Conservation (phyloP, 2,113 vertebrate species). For the Anser brachyrhynchus region DNA sequence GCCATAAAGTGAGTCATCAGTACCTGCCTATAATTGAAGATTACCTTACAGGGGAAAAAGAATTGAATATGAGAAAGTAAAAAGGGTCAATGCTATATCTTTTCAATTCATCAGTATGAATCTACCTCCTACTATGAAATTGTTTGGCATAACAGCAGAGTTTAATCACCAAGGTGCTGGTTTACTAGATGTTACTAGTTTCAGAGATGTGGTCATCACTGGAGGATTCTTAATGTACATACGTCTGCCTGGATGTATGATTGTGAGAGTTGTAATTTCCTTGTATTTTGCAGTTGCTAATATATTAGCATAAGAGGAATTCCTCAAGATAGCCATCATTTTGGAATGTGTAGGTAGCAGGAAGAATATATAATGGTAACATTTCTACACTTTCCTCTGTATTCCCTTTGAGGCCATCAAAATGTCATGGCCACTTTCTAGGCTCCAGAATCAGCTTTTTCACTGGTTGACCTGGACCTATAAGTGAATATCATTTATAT, state of each 20-base stretch:
- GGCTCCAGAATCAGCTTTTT: slow-evolving; percentile 29
- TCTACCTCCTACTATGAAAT: not conserved
- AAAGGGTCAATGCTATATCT: not conserved
- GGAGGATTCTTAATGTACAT: not conserved
- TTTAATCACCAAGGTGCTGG: not conserved
- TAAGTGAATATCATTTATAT: slow-evolving; percentile 24
- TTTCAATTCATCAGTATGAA: not conserved
- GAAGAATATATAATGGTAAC: slow-evolving; percentile 29
- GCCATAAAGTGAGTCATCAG: not conserved
- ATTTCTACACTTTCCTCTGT: slow-evolving; percentile 20
- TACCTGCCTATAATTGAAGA: not conserved
- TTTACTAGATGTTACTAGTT: not conserved
- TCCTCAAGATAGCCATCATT: slow-evolving; percentile 71
- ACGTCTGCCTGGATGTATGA: not conserved
- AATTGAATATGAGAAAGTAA: not conserved
- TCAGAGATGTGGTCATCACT: not conserved
- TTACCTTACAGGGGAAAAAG: not conserved
- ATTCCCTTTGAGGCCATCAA: slow-evolving; percentile 26
- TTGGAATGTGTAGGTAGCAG: slow-evolving; percentile 58
- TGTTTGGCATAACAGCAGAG: not conserved
- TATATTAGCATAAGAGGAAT: slow-evolving; percentile 25
- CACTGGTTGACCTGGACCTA: not conserved
- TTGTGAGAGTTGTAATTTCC: not conserved
- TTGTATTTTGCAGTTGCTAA: not conserved
- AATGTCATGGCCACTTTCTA: not conserved